A percentile compares a stretch with the other conserved stretches of the same genome.
Conservation (phyloP, 2,888 invertebrate genomes). For the Bedellia somnulentella region DNA sequence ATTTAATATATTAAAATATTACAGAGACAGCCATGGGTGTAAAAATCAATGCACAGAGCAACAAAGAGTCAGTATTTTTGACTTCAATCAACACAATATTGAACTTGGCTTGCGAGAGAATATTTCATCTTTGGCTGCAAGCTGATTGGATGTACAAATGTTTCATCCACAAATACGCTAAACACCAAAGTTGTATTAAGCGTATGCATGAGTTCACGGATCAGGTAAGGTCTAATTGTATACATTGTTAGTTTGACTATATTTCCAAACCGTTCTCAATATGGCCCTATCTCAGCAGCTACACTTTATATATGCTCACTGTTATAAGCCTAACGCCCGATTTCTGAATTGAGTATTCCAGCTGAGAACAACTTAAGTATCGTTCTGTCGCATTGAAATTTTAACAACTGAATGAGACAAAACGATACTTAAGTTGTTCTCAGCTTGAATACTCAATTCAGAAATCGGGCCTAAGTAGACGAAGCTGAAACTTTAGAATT, state of each 20-base stretch:
- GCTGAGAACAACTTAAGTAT: too few species aligned
- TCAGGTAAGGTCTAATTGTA: slow-evolving; percentile 20
- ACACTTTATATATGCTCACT: too few species aligned
- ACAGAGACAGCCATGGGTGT: slow-evolving; percentile 46
- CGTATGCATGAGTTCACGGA: slow-evolving; percentile 63
- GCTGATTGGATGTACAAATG: slow-evolving; percentile 60
- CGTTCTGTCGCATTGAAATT: too few species aligned
- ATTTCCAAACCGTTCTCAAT: slow-evolving; percentile 38
- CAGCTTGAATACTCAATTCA: too few species aligned
- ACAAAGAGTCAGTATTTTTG: slow-evolving; percentile 29
- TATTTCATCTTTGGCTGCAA: slow-evolving; percentile 47
- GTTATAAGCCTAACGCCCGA: too few species aligned
- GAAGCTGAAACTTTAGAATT: too few species aligned
- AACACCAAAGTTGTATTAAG: slow-evolving; percentile 48
- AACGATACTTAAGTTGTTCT: too few species aligned
- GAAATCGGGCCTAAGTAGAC: too few species aligned
- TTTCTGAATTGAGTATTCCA: too few species aligned
- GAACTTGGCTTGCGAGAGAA: slow-evolving; percentile 29
- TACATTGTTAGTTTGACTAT: too few species aligned
- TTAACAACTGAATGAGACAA: too few species aligned
- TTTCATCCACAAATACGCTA: slow-evolving; percentile 43
- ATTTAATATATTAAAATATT: too few species aligned
- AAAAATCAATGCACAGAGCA: slow-evolving; percentile 32
- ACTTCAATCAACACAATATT: slow-evolving; percentile 22
- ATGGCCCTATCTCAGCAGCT: slow-evolving; percentile 55